These are phyloP conservation scores for Dendrolimus pini DNA, from an alignment of 2,888 invertebrate species.

Conservation along the genomic window DNA sequence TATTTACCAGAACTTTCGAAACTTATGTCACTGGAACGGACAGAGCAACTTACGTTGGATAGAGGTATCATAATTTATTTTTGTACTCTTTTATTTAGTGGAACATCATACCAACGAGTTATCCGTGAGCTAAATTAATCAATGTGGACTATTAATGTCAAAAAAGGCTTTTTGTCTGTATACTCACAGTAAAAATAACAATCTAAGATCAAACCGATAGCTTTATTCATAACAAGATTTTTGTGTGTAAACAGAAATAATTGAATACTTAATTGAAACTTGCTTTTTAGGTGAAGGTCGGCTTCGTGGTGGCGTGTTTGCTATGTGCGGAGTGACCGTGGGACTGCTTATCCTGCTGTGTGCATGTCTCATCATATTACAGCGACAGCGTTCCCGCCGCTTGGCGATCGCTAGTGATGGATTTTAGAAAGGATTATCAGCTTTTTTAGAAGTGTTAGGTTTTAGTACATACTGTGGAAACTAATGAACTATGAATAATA, in stretches of 20 bases:
- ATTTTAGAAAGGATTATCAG: background rate
- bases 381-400: constrained; percentile 35
- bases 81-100: constrained; percentile 5
- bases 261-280: too few relatives aligned
- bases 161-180: too few relatives aligned
- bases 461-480: too few relatives aligned
- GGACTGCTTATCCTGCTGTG: constrained; percentile 66
- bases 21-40: constrained; percentile 30
- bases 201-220: too few relatives aligned
- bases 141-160: too few relatives aligned
- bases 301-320: constrained; percentile 78
- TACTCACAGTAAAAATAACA: too few relatives aligned
- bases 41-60: constrained; percentile 39
- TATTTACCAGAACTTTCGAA: constrained; percentile 53
- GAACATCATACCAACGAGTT: too few relatives aligned
- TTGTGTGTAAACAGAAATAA: too few relatives aligned
- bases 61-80: constrained; percentile 29
- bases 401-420: constrained; percentile 34
- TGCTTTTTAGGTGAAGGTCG: constrained; percentile 49
- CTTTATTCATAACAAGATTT: too few relatives aligned
- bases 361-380: constrained; percentile 71
- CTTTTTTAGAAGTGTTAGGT: too few relatives aligned
- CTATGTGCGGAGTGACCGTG: constrained; percentile 73
- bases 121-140: too few relatives aligned
- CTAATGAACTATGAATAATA: too few relatives aligned